Evolutionary conservation across 2,113 vertebrate species (phyloP).

Genomic region (Tragulus kanchil): DNA sequence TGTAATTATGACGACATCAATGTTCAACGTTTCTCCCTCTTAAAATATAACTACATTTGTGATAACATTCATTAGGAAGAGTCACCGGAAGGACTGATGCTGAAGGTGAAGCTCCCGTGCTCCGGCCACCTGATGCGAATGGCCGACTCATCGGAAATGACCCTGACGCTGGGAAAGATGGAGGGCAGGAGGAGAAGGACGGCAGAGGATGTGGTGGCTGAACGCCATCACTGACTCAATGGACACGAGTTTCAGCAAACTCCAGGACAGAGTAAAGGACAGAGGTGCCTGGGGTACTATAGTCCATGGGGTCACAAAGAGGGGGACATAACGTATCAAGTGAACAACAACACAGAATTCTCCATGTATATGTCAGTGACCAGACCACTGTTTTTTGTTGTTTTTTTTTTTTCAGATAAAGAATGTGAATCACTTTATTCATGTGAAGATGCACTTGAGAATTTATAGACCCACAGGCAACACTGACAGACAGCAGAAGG

Average conservation of each 20-base stretch:
- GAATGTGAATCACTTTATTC: neutral
- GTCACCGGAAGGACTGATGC: too few species aligned
- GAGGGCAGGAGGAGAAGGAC: neutral
- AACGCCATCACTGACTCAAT: neutral
- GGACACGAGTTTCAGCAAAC: neutral
- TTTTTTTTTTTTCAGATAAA: neutral
- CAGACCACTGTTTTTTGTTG: neutral
- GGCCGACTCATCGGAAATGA: neutral
- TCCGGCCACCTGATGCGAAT: neutral
- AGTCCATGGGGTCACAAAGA: neutral
- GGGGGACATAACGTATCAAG: neutral
- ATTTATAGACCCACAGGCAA: rapidly evolving
- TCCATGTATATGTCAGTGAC: neutral
- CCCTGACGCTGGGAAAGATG: neutral
- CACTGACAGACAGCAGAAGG: neutral
- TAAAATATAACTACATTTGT: neutral
- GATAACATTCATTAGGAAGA: neutral
- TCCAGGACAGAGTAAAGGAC: neutral
- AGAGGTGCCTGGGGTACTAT: neutral
- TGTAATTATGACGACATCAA: neutral
- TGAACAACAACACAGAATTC: neutral
- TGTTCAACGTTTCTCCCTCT: neutral
- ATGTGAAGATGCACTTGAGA: neutral
- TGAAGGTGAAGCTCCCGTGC: neutral
- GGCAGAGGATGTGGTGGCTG: neutral